Conservation (phyloP, 1,140 invertebrate genomes). For the Eueides isabella region DNA sequence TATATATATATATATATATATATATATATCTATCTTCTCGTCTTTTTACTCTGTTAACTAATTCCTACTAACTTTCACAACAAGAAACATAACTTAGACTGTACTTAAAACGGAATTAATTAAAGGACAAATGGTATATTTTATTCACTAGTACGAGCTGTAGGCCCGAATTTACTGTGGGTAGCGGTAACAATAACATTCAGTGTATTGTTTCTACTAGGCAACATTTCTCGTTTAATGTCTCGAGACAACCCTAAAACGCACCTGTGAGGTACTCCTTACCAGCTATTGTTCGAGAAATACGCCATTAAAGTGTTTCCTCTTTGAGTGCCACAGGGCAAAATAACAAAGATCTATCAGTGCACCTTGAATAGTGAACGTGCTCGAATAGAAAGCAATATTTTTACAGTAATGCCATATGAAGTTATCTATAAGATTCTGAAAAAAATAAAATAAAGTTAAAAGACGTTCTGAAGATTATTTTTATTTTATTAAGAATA, state of each 20-base stretch:
- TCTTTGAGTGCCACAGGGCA: conserved; percentile 20
- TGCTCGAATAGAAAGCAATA: too few relatives aligned
- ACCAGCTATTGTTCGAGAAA: conserved; percentile 34
- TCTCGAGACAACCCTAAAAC: conserved; percentile 36
- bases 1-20: too few relatives aligned
- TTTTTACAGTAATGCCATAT: conserved; percentile 11
- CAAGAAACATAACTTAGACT: conserved; percentile 15
- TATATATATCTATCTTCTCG: too few relatives aligned
- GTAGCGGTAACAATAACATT: conserved; percentile 36
- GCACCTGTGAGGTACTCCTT: conserved; percentile 32
- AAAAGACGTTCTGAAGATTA: too few relatives aligned
- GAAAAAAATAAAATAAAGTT: too few relatives aligned
- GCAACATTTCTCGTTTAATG: conserved; percentile 36
- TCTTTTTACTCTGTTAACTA: too few relatives aligned
- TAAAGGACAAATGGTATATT: conserved; percentile 28
- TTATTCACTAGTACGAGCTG: conserved; percentile 24
- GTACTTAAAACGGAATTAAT: conserved; percentile 34
- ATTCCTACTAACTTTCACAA: conserved; percentile 16
- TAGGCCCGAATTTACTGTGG: conserved; percentile 29
- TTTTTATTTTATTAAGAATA: too few relatives aligned
- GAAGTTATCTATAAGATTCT: not conserved
- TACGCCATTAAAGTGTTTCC: conserved; percentile 32
- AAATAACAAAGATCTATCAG: conserved; percentile 25
- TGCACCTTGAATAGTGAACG: conserved; percentile 18
- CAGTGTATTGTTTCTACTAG: conserved; percentile 28